These are phyloP conservation scores for Rhyacichthys aspro DNA, from an alignment of 2,797 vertebrate genomes.

Conservation along the genomic window DNA sequence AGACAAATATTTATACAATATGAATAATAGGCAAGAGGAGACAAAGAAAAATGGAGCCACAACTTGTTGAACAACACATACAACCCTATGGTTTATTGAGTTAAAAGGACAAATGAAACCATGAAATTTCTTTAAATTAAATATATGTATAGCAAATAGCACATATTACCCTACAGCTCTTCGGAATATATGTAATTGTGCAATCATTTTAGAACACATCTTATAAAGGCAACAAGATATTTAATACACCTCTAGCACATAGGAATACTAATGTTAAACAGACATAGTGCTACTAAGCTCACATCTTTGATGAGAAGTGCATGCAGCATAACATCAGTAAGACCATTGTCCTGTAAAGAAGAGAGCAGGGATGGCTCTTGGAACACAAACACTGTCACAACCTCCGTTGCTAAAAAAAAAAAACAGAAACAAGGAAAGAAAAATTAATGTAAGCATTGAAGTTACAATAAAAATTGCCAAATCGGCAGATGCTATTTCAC, in stretches of 20 bases:
- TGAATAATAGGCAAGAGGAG: constrained; percentile 6
- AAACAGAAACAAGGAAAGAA: background rate
- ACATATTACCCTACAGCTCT: too few species aligned
- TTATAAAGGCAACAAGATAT: too few species aligned
- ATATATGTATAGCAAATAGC: too few species aligned
- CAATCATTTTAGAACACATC: too few species aligned
- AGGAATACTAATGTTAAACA: too few species aligned
- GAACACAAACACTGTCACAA: constrained; percentile 99
- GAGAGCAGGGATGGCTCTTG: constrained; percentile 97
- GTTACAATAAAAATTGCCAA: too few species aligned
- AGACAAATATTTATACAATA: constrained; percentile 48
- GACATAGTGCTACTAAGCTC: constrained; percentile 66
- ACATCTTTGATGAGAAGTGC: constrained; percentile 98
- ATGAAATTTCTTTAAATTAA: too few species aligned
- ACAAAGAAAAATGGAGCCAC: constrained; percentile 13
- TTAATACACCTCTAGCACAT: too few species aligned
- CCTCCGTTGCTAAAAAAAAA: constrained; percentile 89
- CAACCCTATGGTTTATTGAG: too few species aligned
- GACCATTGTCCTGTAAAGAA: constrained; percentile 96
- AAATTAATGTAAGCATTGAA: background rate
- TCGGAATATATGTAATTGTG: too few species aligned
- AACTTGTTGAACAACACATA: constrained; percentile 2
- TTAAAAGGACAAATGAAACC: too few species aligned
- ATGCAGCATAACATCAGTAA: constrained; percentile 97
- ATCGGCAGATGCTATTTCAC: too few species aligned